Conservation (phyloP, 2,888 invertebrate genomes). For the Galeopsomyia nigrocyanea region DNA sequence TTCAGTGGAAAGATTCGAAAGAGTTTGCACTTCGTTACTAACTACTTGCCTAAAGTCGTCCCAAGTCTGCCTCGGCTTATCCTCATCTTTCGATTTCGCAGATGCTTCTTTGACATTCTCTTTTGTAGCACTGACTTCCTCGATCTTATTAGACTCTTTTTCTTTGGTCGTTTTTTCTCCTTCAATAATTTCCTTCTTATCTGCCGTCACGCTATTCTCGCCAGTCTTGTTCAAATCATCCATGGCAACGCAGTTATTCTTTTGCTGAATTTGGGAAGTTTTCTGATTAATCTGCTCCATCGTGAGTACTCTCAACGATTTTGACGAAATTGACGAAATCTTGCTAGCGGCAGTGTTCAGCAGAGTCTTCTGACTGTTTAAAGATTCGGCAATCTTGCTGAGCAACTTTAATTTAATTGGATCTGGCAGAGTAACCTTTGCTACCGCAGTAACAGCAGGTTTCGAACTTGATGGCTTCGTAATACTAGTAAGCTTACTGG, state of each 20-base stretch:
- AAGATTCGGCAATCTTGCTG: slow-evolving; percentile 22
- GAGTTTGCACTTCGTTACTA: slow-evolving; percentile 52
- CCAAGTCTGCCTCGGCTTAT: slow-evolving; percentile 26
- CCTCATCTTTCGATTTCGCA: neutral
- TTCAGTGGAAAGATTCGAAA: slow-evolving; percentile 49
- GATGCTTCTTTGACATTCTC: neutral
- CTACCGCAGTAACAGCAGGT: neutral
- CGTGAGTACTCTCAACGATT: slow-evolving; percentile 55
- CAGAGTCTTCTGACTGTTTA: slow-evolving; percentile 31
- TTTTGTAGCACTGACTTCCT: neutral
- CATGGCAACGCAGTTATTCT: neutral
- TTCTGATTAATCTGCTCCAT: slow-evolving; percentile 60
- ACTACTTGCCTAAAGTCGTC: slow-evolving; percentile 55
- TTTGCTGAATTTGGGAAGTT: slow-evolving; percentile 51
- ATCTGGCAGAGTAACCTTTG: neutral
- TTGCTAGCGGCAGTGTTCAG: slow-evolving; percentile 35
- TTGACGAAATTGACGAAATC: slow-evolving; percentile 41
- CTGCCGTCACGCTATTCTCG: neutral
- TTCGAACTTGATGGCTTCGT: neutral
- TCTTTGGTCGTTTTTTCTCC: neutral
- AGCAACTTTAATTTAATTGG: neutral
- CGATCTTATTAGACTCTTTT: neutral
- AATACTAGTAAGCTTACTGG: neutral
- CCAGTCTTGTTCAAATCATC: slow-evolving; percentile 21
- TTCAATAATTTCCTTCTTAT: neutral